Evolutionary conservation across 2,113 vertebrate species (phyloP).

Genomic region (Daphoenositta chrysoptera): DNA sequence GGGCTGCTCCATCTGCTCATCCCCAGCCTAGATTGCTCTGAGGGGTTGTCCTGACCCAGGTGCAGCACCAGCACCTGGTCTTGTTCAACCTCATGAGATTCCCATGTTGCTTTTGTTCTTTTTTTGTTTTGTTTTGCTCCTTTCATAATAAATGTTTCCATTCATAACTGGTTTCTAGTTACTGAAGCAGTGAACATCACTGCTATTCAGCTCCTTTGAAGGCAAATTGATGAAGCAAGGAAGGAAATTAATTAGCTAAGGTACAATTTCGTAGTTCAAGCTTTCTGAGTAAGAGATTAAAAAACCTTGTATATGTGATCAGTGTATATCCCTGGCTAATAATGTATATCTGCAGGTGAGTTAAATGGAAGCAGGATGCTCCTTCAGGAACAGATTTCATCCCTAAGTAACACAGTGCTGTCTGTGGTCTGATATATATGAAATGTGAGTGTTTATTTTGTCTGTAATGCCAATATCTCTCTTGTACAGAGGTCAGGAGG

Average conservation of each 20-base stretch:
- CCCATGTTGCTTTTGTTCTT: not conserved
- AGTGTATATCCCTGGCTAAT: not conserved
- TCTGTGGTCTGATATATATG: not conserved
- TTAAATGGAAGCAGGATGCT: not conserved
- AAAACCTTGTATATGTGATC: not conserved
- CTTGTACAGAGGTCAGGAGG: not conserved
- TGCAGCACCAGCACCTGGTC: not conserved
- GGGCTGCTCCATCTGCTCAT: not conserved
- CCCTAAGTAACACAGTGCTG: not conserved
- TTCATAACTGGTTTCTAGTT: not conserved
- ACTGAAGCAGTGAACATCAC: not conserved
- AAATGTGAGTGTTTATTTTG: not conserved
- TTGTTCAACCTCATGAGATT: not conserved
- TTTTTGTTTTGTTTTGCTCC: not conserved
- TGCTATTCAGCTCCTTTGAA: not conserved
- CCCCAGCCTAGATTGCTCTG: not conserved
- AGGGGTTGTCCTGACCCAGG: not conserved
- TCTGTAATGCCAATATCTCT: not conserved
- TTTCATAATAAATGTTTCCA: not conserved
- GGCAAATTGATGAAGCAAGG: not conserved
- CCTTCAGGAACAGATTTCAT: not conserved
- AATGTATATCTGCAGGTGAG: not conserved
- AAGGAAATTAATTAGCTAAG: not conserved
- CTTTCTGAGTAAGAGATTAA: not conserved
- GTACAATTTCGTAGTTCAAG: not conserved